phyloP scores from a whole-genome alignment of 1,140 invertebrate species.

The Rhizoglyphus robini region DNA sequence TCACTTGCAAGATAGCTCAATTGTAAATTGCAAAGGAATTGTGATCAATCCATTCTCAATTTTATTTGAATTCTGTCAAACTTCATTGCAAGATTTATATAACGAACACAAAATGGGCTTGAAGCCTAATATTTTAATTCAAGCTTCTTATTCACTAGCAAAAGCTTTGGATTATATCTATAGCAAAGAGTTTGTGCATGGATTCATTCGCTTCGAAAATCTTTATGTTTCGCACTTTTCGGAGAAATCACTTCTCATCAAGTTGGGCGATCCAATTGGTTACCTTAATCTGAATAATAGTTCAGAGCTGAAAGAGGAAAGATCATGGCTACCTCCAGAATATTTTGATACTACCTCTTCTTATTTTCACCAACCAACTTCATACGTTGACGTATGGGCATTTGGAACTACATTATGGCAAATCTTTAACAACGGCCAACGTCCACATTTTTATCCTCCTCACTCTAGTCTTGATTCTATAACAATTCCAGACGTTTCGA shows the following conservation, averaged over 20 bases:
- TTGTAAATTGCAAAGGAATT: conserved; percentile 12
- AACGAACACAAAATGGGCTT: conserved; percentile 31
- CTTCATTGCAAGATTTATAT: conserved; percentile 27
- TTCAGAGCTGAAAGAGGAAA: conserved; percentile 17
- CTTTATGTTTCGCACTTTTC: conserved; percentile 54
- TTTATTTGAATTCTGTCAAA: conserved; percentile 59
- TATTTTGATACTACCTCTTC: conserved; percentile 36
- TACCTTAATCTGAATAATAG: conserved; percentile 25
- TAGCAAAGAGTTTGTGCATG: conserved; percentile 63
- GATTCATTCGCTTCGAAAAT: conserved; percentile 68
- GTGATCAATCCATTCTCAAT: conserved; percentile 49
- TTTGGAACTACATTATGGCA: conserved; percentile 77
- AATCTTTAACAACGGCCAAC: conserved; percentile 63
- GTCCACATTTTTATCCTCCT: conserved; percentile 60
- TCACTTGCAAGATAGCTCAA: conserved; percentile 10
- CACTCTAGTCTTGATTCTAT: no score
- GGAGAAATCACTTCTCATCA: conserved; percentile 53
- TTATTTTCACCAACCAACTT: conserved; percentile 44
- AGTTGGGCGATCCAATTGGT: conserved; percentile 62
- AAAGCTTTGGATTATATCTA: conserved; percentile 64
- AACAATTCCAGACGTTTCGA: conserved; percentile 62
- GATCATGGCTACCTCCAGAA: conserved; percentile 24
- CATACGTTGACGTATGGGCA: conserved; percentile 66
- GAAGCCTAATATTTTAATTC: conserved; percentile 55
- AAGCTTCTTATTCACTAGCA: conserved; percentile 56